Conservation (phyloP, 2,888 invertebrate species). For the Frankliniella fusca region DNA sequence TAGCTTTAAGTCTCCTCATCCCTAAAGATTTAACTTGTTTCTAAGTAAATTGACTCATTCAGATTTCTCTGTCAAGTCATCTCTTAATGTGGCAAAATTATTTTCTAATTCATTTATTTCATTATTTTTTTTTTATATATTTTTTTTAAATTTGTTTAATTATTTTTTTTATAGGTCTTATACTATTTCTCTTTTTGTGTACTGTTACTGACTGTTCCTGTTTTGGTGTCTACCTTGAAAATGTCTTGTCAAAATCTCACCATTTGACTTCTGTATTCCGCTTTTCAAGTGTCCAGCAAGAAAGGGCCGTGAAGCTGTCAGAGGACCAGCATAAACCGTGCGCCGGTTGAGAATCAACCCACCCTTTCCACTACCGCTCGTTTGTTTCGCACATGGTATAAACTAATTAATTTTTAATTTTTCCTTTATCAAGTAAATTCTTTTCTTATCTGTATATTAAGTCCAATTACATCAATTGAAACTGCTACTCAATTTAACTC, state of each 20-base stretch:
- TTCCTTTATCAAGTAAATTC: slow-evolving; percentile 17
- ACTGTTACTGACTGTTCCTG: slow-evolving; percentile 31
- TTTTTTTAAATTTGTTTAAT: neutral
- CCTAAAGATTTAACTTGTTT: neutral
- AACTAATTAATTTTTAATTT: slow-evolving; percentile 26
- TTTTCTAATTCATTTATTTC: slow-evolving; percentile 5
- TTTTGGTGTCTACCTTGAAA: neutral
- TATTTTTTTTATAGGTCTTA: neutral
- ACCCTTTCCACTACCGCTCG: slow-evolving; percentile 34
- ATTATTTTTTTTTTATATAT: slow-evolving; percentile 35
- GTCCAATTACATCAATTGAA: neutral
- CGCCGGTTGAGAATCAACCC: slow-evolving; percentile 32
- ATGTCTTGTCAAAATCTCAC: slow-evolving; percentile 18
- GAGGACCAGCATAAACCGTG: slow-evolving; percentile 35
- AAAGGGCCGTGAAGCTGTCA: slow-evolving; percentile 36
- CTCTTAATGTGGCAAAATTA: neutral
- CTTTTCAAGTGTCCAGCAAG: slow-evolving; percentile 39
- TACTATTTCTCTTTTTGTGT: neutral
- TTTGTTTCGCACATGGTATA: slow-evolving; percentile 35
- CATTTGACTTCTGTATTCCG: slow-evolving; percentile 27
- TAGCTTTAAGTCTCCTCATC: too few relatives aligned
- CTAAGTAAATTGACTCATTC: neutral
- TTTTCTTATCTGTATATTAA: slow-evolving; percentile 3
- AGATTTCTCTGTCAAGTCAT: neutral
- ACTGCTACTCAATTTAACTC: neutral